These are phyloP conservation scores for Chionis minor DNA, from an alignment of 2,113 vertebrate species.

Conservation along the genomic window DNA sequence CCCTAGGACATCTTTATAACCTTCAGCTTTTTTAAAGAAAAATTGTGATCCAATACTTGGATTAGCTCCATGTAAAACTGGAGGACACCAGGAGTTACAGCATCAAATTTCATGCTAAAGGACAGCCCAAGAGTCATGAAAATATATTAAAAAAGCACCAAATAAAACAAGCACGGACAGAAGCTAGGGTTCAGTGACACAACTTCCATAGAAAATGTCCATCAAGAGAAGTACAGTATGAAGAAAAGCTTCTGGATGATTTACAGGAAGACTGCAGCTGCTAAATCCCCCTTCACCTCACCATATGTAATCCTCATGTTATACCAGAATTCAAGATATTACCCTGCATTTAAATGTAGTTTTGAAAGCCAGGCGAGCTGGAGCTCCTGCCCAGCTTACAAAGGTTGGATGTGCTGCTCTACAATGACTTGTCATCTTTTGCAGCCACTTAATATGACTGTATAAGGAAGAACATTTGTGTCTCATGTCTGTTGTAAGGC, in stretches of 20 bases:
- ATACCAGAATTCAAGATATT: not conserved
- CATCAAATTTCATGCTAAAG: not conserved
- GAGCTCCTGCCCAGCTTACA: not conserved
- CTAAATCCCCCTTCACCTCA: not conserved
- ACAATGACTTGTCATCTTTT: slow-evolving; percentile 2
- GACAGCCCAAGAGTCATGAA: accelerated
- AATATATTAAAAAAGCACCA: not conserved
- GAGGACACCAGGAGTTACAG: not conserved
- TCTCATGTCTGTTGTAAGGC: slow-evolving; percentile 18
- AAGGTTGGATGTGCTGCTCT: not conserved
- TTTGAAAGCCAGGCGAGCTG: not conserved
- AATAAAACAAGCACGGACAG: not conserved
- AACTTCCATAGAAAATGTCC: not conserved
- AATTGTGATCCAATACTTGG: not conserved
- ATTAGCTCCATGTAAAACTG: not conserved
- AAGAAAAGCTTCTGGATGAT: not conserved
- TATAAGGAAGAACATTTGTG: slow-evolving; percentile 39
- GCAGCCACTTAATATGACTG: slow-evolving; percentile 15
- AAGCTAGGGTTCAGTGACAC: not conserved
- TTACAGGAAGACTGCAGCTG: not conserved
- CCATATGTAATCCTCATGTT: not conserved
- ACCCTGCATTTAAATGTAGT: not conserved
- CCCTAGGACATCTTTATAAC: not conserved
- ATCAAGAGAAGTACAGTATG: not conserved
- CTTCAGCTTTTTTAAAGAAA: not conserved